Percentiles rank a stretch among this genome's conserved stretches.
Conservation (phyloP, 2,888 invertebrate species). For the Catocala nupta region DNA sequence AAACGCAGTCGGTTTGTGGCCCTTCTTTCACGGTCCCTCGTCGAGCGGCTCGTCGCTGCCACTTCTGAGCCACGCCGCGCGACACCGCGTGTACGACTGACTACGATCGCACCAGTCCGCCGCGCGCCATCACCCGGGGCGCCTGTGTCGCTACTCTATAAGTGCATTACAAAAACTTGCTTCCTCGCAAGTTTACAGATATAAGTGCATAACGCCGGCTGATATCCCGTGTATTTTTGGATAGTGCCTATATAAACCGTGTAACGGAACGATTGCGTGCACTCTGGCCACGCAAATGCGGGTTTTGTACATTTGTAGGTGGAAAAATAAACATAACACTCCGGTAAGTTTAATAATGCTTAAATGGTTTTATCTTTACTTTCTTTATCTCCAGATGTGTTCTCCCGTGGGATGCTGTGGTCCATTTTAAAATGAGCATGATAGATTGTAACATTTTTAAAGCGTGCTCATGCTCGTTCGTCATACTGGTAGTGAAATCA, state of each 20-base stretch:
- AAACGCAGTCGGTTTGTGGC: constrained; percentile 76
- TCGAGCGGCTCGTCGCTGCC: constrained; percentile 47
- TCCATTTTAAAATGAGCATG: constrained; percentile 13
- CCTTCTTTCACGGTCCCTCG: constrained; percentile 78
- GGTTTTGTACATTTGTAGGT: constrained; percentile 69
- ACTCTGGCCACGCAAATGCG: constrained; percentile 72
- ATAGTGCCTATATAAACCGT: constrained; percentile 66
- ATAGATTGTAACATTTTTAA: too few species aligned
- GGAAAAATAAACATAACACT: constrained; percentile 81
- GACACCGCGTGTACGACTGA: constrained; percentile 36
- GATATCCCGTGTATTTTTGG: constrained; percentile 66
- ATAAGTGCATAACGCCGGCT: constrained; percentile 65
- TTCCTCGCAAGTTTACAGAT: constrained; percentile 65
- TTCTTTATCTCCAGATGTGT: constrained; percentile 42
- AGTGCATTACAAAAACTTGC: constrained; percentile 61
- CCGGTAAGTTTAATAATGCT: constrained; percentile 77
- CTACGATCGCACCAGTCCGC: constrained; percentile 65
- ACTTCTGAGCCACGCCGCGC: constrained; percentile 56
- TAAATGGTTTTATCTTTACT: constrained; percentile 54
- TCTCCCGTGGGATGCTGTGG: constrained; percentile 47
- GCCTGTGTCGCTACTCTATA: constrained; percentile 60
- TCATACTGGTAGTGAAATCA: constrained; percentile 40
- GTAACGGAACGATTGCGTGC: constrained; percentile 67
- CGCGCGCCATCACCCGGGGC: constrained; percentile 70
- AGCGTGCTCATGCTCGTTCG: neutral